A percentile compares a stretch with the other conserved stretches of the same genome.
phyloP scores from a whole-genome alignment of 1,140 invertebrate species.

The Drosophila sp. region DNA sequence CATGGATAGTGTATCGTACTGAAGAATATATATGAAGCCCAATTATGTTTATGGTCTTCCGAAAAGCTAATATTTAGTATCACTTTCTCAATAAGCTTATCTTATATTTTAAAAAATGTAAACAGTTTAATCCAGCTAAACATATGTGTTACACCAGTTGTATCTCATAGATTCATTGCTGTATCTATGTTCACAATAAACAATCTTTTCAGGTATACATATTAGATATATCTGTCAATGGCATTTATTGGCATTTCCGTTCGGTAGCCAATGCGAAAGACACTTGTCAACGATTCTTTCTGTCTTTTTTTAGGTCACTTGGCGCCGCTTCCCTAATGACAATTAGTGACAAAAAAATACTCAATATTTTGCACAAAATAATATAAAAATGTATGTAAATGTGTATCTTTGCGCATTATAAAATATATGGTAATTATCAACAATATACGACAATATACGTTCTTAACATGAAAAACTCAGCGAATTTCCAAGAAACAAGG shows the following conservation, averaged over 20 bases:
- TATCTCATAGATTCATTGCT: too few species aligned
- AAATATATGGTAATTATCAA: constrained; percentile 56
- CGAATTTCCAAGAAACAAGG: constrained; percentile 69
- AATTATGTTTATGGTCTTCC: too few species aligned
- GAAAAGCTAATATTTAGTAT: too few species aligned
- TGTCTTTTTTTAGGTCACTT: constrained; percentile 26
- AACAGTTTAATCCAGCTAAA: too few species aligned
- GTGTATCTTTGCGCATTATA: constrained; percentile 22
- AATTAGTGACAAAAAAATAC: constrained; percentile 11
- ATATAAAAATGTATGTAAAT: constrained; percentile 15
- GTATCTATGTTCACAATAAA: constrained; percentile 44
- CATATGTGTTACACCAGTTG: too few species aligned
- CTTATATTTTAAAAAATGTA: too few species aligned
- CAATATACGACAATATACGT: constrained; percentile 53
- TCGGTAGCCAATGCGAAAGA: constrained; percentile 35
- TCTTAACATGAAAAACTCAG: constrained; percentile 25
- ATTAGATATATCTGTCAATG: constrained; percentile 37
- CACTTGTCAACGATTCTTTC: constrained; percentile 61
- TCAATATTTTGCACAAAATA: not conserved
- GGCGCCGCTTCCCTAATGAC: constrained; percentile 57
- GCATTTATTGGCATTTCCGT: constrained; percentile 70
- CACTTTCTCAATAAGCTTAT: too few species aligned
- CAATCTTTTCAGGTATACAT: constrained; percentile 52
- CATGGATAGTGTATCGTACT: too few species aligned
- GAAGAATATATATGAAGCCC: too few species aligned